Conservation (phyloP, 2,888 invertebrate species). For the Epicampocera succincta region DNA sequence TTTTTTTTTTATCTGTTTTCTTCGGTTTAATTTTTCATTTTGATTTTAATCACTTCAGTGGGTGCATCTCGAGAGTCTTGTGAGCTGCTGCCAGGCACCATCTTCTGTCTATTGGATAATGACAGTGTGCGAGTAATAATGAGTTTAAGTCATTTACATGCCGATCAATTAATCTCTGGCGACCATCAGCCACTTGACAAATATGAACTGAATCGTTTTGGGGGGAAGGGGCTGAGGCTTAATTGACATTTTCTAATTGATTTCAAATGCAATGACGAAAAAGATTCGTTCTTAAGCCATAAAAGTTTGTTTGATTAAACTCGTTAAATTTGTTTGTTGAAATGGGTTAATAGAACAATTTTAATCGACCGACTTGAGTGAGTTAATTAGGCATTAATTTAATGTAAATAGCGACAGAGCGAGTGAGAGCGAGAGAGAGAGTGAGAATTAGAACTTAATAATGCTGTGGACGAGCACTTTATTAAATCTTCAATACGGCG, state of each 20-base stretch:
- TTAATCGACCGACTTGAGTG: background rate
- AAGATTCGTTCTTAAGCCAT: conserved; percentile 33
- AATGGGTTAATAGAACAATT: conserved; percentile 31
- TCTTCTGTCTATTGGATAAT: conserved; percentile 56
- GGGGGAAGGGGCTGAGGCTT: conserved; percentile 3
- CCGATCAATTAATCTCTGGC: conserved; percentile 36
- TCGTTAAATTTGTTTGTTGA: conserved; percentile 23
- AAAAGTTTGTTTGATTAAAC: conserved; percentile 34
- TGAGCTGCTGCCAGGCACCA: conserved; percentile 9
- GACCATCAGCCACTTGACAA: conserved; percentile 57
- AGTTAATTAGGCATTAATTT: conserved; percentile 7
- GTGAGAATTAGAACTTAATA: too few species aligned
- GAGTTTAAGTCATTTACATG: conserved; percentile 58
- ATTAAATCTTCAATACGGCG: too few species aligned
- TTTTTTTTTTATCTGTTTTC: conserved; percentile 1
- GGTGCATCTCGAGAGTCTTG: conserved; percentile 13
- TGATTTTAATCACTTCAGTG: conserved; percentile 12
- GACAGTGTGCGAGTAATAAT: conserved; percentile 40
- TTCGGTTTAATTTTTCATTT: background rate
- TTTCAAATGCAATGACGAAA: conserved; percentile 44
- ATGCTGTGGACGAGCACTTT: too few species aligned
- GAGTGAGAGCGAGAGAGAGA: background rate
- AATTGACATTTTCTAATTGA: conserved; percentile 62
- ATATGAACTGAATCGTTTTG: conserved; percentile 33
- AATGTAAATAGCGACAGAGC: background rate